phyloP scores from a whole-genome alignment of 1,140 invertebrate species.

The Lasioglossum baleicum region DNA sequence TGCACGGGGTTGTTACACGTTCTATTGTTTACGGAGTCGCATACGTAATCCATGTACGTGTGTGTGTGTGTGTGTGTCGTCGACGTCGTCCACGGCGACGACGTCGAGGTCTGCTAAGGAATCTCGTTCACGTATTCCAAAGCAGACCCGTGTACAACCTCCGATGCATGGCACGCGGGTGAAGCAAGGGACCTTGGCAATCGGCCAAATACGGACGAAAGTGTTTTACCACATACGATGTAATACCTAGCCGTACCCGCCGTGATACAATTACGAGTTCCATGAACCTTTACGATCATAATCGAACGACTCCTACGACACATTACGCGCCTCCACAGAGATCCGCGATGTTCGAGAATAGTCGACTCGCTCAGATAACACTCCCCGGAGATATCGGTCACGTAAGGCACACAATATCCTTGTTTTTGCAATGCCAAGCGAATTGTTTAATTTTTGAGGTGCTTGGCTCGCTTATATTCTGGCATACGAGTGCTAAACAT shows the following conservation, averaged over 20 bases:
- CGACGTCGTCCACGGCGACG: constrained; percentile 1
- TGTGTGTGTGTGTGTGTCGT: constrained; percentile 32
- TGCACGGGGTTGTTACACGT: constrained; percentile 63
- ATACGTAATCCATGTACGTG: constrained; percentile 54
- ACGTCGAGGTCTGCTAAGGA: constrained; percentile 41
- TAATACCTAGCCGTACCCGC: constrained; percentile 49
- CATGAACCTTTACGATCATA: constrained; percentile 47
- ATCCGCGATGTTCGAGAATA: no score
- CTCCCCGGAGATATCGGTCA: no score
- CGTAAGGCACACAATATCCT: no score
- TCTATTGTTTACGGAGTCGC: constrained; percentile 56
- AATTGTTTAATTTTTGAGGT: no score
- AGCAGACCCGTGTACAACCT: constrained; percentile 42
- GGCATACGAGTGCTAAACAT: not conserved
- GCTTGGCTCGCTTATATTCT: no score
- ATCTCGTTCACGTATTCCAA: constrained; percentile 56
- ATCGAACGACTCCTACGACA: not conserved
- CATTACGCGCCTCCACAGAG: no score
- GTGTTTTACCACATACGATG: constrained; percentile 69
- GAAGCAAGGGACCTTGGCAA: constrained; percentile 73
- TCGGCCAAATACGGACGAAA: constrained; percentile 72
- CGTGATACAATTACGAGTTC: constrained; percentile 52
- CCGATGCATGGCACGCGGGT: constrained; percentile 54
- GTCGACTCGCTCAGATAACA: no score
- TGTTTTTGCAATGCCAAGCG: no score